A percentile compares a stretch with the other conserved stretches of the same genome.
These are phyloP conservation scores for Lepidocolaptes lacrymiger DNA, from an alignment of 2,797 vertebrate genomes.

Conservation along the genomic window DNA sequence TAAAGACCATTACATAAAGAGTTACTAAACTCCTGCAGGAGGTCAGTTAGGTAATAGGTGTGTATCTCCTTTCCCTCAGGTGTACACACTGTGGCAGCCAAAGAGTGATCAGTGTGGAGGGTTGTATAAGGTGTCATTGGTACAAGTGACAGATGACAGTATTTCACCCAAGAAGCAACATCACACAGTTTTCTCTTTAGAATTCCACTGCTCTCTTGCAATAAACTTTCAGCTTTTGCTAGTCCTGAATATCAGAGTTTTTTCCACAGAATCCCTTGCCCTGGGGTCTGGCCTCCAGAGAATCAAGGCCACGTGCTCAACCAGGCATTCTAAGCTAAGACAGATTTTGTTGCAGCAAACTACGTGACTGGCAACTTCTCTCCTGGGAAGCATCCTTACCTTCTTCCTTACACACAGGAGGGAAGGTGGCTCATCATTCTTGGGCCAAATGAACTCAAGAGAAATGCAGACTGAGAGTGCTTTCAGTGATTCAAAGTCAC, in stretches of 20 bases:
- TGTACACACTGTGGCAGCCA: background rate
- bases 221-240: background rate
- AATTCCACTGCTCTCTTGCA: background rate
- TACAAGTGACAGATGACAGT: background rate
- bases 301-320: background rate
- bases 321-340: background rate
- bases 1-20: slow-evolving; percentile 31
- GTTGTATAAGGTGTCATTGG: background rate
- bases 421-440: background rate
- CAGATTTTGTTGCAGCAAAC: background rate
- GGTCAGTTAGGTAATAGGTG: background rate
- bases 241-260: background rate
- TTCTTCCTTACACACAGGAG: background rate
- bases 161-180: background rate
- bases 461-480: background rate
- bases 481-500: background rate
- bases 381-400: background rate
- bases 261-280: background rate
- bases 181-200: background rate
- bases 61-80: background rate
- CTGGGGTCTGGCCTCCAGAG: background rate
- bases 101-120: background rate
- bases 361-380: accelerated
- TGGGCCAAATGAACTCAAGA: background rate
- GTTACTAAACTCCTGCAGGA: background rate